These are phyloP conservation scores for Acipenser oxyrinchus DNA, from an alignment of 2,797 vertebrate genomes.

Conservation along the genomic window DNA sequence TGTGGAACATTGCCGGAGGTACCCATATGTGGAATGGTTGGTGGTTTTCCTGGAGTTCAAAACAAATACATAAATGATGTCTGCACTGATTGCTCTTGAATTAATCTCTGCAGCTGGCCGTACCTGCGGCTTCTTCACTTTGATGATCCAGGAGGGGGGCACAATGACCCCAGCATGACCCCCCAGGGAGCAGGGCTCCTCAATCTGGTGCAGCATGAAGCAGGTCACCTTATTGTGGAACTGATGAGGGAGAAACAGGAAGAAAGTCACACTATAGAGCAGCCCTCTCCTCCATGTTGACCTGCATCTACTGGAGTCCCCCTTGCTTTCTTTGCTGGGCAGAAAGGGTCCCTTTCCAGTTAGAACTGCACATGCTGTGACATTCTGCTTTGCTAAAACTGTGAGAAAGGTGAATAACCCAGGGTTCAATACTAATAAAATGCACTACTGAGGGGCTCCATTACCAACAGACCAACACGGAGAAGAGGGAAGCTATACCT, in stretches of 20 bases:
- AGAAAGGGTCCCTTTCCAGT: background rate
- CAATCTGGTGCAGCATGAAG: constrained; percentile 98
- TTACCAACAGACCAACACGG: no score
- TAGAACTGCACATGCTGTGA: no score
- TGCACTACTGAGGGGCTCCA: no score
- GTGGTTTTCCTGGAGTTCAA: background rate
- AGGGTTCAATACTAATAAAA: no score
- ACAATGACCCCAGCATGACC: constrained; percentile 95
- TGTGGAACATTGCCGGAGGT: no score
- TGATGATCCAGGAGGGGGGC: constrained; percentile 98
- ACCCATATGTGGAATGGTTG: no score
- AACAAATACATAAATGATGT: background rate
- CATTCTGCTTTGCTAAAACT: no score
- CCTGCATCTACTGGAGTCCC: background rate
- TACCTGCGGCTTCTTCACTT: constrained; percentile 98
- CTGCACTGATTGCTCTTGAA: no score
- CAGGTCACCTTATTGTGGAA: constrained; percentile 99
- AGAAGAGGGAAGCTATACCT: no score
- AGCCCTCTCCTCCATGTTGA: background rate
- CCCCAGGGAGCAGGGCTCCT: constrained; percentile 94
- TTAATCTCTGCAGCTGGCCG: no score
- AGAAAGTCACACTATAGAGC: background rate
- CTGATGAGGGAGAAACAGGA: constrained; percentile 39
- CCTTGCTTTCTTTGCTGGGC: background rate
- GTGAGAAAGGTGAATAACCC: no score